These are phyloP conservation scores for Suillia variegata DNA, from an alignment of 2,888 invertebrate species.

Conservation along the genomic window DNA sequence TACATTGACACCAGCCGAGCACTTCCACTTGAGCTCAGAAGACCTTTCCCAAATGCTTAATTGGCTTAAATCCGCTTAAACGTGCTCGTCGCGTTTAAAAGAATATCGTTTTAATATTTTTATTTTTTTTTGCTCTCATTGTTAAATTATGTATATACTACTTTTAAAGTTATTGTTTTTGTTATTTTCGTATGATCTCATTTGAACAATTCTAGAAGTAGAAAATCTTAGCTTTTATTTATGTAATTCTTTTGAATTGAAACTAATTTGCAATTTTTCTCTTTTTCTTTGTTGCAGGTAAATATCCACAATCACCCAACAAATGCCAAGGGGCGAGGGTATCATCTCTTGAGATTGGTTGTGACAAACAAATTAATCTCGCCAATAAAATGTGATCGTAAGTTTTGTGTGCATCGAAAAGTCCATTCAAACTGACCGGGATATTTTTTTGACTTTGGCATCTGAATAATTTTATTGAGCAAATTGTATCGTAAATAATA, in stretches of 20 bases:
- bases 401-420: too few relatives aligned
- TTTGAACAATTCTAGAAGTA: not conserved
- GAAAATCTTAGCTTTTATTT: not conserved
- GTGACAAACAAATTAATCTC: too few relatives aligned
- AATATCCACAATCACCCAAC: slow-evolving; percentile 28
- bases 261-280: slow-evolving; percentile 49
- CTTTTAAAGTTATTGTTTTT: slow-evolving; percentile 4
- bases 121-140: slow-evolving; percentile 18
- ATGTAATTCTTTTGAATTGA: not conserved
- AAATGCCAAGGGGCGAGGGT: too few relatives aligned
- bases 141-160: slow-evolving; percentile 7
- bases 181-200: slow-evolving; percentile 8
- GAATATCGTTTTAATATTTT: not conserved
- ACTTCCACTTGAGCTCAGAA: not conserved
- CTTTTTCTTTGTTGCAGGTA: slow-evolving; percentile 48
- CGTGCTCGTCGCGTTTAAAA: too few relatives aligned
- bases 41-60: slow-evolving; percentile 4
- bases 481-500: too few relatives aligned
- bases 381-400: not conserved
- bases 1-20: slow-evolving; percentile 3
- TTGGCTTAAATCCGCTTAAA: slow-evolving; percentile 14
- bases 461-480: too few relatives aligned
- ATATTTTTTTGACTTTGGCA: too few relatives aligned
- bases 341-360: too few relatives aligned
- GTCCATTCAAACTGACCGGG: too few relatives aligned